Evolutionary conservation across 2,797 vertebrate species (phyloP), one percentile per base, ranked within the genome.

Genomic region (Stomatorhinus walkeri): DNA sequence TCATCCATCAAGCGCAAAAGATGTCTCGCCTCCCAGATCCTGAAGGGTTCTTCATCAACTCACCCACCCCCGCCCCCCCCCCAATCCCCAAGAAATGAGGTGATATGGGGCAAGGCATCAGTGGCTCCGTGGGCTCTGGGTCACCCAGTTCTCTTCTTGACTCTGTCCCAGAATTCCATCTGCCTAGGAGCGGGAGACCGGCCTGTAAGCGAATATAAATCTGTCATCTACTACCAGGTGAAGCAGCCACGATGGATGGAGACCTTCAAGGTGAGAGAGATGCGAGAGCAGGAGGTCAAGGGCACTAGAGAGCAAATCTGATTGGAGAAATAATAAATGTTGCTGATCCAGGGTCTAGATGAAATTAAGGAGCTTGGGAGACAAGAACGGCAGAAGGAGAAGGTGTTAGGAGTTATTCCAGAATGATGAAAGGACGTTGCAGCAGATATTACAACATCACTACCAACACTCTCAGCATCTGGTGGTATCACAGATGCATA

Each of bases 201-300:
- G 91, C 95, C 95, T 0, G 96, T 96, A 91, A 96, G 93, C 14
- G 97, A 98, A 89, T 98, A 98, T 90, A 96, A 94, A 92, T 99
- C 98, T 0, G 97, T 99, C 49, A 97, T 99, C 87, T 99, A 99
- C 95, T 99, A 99, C 91, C 98, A 99, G 95, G 93, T 99, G 93
- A 99, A 99, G 91, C 98, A 99, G 92, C 98, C 98, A 0, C 97
- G 97, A 16, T 99, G 98, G 98, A 98, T 98, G 96, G 98, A 99
- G 92, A 99, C 98, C 0, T 95, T 98, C 91, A 99, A 99, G 98
- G 98, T 98, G 88, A 90, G 93, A 90, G 81, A 54, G 14, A 84
- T 0, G 48, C 10, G 9, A 32, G 52, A 36, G 32, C 51, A 12
- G n/a, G 22, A 46, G 52, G 49, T 28, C 48, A 85, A 22, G 81